A percentile compares a stretch with the other conserved stretches of the same genome.
phyloP scores from a whole-genome alignment of 1,140 invertebrate species.

The Leptinotarsa defecta region DNA sequence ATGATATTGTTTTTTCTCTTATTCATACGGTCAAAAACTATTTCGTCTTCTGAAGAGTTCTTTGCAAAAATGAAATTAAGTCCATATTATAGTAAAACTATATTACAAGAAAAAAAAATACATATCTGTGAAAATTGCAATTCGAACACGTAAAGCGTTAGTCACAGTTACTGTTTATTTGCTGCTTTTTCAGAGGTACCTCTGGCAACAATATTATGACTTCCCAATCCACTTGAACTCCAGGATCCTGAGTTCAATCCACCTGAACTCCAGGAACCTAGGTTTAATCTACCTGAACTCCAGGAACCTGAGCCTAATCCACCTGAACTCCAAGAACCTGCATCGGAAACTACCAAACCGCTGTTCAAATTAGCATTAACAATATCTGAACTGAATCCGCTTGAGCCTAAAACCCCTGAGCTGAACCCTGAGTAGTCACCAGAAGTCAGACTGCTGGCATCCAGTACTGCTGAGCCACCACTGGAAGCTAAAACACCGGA shows the following conservation, averaged over 20 bases:
- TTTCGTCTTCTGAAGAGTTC: too few species aligned
- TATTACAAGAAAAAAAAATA: too few species aligned
- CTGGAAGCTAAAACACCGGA: neutral
- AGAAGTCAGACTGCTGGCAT: neutral
- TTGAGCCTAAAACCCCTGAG: neutral
- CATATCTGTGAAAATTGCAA: too few species aligned
- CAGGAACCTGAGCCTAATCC: neutral
- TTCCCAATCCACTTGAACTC: neutral
- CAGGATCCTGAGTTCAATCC: neutral
- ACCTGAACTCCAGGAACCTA: neutral
- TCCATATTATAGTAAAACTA: too few species aligned
- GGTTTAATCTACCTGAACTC: neutral
- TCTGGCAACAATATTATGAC: neutral
- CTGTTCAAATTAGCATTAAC: neutral
- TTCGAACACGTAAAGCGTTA: neutral
- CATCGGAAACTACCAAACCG: neutral
- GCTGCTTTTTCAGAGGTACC: neutral
- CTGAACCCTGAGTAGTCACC: neutral
- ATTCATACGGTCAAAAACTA: too few species aligned
- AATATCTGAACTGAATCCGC: neutral
- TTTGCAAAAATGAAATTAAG: too few species aligned
- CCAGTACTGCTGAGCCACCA: neutral
- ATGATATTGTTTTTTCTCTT: too few species aligned
- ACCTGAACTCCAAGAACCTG: neutral
- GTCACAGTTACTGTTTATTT: neutral